Conservation (phyloP, 2,888 invertebrate species). For the Clunio marinus region DNA sequence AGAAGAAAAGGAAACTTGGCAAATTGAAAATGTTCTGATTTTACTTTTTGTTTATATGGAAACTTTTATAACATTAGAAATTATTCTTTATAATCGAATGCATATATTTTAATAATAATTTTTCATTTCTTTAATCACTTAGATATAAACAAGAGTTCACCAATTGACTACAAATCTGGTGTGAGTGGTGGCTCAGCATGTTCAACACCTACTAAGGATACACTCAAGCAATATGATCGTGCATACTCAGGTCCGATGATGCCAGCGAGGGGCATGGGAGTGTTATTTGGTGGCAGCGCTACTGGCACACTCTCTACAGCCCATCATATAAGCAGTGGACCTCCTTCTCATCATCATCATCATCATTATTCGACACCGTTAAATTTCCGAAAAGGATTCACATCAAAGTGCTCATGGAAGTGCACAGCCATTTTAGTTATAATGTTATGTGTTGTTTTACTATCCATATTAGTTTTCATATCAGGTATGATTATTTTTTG, state of each 20-base stretch:
- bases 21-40: constrained; percentile 16
- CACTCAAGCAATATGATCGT: constrained; percentile 57
- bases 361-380: constrained; percentile 75
- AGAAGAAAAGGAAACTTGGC: background rate
- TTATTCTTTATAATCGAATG: no score
- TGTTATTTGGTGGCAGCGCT: constrained; percentile 46
- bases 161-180: constrained; percentile 82
- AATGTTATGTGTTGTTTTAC: constrained; percentile 74
- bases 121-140: constrained; percentile 48
- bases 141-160: constrained; percentile 83
- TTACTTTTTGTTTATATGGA: no score
- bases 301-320: constrained; percentile 6
- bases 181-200: constrained; percentile 64
- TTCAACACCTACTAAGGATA: constrained; percentile 79
- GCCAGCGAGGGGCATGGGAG: constrained; percentile 65
- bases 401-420: constrained; percentile 86
- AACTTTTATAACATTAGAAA: no score
- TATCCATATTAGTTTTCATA: constrained; percentile 80
- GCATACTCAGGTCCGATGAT: constrained; percentile 68
- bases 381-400: constrained; percentile 81
- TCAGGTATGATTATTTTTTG: constrained; percentile 61
- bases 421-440: constrained; percentile 86
- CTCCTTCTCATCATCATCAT: constrained; percentile 58
- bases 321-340: constrained; percentile 46
- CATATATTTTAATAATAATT: no score